Percentiles rank a stretch among this genome's conserved stretches.
These are phyloP conservation scores for Drosophila subsilvestris DNA, from an alignment of 2,888 invertebrate species.

Conservation along the genomic window DNA sequence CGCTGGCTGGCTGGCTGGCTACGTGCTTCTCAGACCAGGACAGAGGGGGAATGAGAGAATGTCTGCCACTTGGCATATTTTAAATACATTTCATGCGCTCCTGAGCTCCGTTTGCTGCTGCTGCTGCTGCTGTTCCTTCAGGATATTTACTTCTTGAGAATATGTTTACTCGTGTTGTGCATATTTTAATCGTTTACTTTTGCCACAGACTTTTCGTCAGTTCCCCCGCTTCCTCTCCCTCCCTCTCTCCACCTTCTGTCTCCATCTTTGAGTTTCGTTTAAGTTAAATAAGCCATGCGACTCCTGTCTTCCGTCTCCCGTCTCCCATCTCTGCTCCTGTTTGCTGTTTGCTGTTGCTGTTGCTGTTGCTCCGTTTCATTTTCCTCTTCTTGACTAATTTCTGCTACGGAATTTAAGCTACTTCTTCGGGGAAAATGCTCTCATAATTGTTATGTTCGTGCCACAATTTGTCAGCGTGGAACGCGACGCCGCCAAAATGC, in stretches of 20 bases:
- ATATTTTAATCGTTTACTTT: conserved; percentile 83
- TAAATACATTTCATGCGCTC: conserved; percentile 82
- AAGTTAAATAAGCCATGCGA: conserved; percentile 72
- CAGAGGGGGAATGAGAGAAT: conserved; percentile 4
- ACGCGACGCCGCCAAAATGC: conserved; percentile 9
- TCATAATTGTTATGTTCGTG: conserved; percentile 53
- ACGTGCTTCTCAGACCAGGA: conserved; percentile 58
- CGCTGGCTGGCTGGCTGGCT: conserved; percentile 53
- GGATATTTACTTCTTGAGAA: conserved; percentile 83
- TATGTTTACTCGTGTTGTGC: conserved; percentile 84
- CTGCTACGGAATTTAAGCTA: conserved; percentile 41
- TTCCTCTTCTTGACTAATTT: conserved; percentile 38
- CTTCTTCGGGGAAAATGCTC: conserved; percentile 1
- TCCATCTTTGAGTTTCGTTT: conserved; percentile 67
- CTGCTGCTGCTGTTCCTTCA: conserved; percentile 57
- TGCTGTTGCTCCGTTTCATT: neutral
- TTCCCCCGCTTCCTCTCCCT: neutral
- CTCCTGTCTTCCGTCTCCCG: conserved; percentile 13
- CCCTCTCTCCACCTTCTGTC: conserved; percentile 18
- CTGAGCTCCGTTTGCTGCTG: conserved; percentile 67
- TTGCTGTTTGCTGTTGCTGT: conserved; percentile 1
- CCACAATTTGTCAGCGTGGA: conserved; percentile 53
- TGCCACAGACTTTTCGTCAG: conserved; percentile 66
- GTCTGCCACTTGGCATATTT: conserved; percentile 80
- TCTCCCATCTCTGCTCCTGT: neutral